Conservation (phyloP, 2,113 vertebrate genomes). For the Cavia aperea region DNA sequence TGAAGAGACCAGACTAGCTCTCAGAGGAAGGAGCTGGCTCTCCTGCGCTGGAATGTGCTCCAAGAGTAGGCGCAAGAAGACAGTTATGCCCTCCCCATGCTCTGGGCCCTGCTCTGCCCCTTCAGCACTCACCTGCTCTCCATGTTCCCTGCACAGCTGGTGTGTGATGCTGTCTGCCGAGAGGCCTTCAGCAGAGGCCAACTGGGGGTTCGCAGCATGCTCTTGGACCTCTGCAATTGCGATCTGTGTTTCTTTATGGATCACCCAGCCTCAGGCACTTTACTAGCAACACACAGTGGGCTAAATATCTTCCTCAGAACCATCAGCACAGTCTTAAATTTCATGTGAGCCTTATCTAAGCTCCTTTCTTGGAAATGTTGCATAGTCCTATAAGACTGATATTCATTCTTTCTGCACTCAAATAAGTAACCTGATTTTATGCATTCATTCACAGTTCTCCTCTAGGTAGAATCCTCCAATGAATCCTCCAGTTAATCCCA, state of each 20-base stretch:
- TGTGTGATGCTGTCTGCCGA: neutral
- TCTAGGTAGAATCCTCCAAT: neutral
- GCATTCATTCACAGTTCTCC: neutral
- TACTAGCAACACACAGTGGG: neutral
- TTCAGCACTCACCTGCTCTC: neutral
- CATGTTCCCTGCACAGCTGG: no score
- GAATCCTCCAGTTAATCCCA: neutral
- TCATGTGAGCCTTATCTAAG: neutral
- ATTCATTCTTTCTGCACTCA: neutral
- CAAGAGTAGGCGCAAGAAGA: neutral
- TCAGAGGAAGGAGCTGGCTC: neutral
- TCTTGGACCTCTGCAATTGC: neutral
- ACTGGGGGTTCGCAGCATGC: neutral
- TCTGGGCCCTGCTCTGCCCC: neutral
- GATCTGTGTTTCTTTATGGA: neutral
- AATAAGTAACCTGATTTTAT: neutral
- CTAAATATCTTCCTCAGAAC: neutral
- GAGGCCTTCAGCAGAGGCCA: neutral
- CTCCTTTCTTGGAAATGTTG: neutral
- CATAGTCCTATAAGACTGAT: rapidly evolving
- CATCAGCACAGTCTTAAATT: neutral
- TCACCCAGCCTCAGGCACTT: neutral
- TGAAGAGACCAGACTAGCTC: neutral
- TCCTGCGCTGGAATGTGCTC: neutral
- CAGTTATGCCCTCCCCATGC: neutral